Conservation (phyloP, 1,140 invertebrate species). For the Atta colombica region DNA sequence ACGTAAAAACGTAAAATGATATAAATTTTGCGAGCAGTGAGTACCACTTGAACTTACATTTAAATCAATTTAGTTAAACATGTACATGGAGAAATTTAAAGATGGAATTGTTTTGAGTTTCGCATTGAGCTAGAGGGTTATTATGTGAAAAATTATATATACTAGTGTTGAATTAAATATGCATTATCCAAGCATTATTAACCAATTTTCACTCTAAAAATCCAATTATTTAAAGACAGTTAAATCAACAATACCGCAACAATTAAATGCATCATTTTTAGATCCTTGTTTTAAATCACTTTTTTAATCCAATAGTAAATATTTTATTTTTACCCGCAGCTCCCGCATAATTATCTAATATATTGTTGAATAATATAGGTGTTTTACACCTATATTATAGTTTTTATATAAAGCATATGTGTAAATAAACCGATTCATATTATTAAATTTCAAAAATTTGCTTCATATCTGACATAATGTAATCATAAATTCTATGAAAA, state of each 20-base stretch:
- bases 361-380: slow-evolving; percentile 37
- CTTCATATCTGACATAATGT: neutral
- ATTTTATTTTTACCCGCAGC: slow-evolving; percentile 18
- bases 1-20: neutral
- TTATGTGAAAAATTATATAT: slow-evolving; percentile 42
- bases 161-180: neutral
- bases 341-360: slow-evolving; percentile 25
- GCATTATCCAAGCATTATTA: slow-evolving; percentile 20
- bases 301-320: slow-evolving; percentile 51
- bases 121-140: neutral
- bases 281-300: slow-evolving; percentile 18
- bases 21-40: slow-evolving; percentile 9
- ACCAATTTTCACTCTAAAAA: slow-evolving; percentile 30
- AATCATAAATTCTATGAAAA: neutral
- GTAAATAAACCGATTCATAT: slow-evolving; percentile 12
- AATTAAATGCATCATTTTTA: slow-evolving; percentile 41
- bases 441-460: slow-evolving; percentile 13
- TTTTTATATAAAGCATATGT: neutral
- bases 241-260: slow-evolving; percentile 12
- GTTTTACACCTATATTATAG: neutral
- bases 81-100: slow-evolving; percentile 14
- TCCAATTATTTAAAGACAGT: slow-evolving; percentile 28
- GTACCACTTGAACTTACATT: slow-evolving; percentile 13
- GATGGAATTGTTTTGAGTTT: neutral
- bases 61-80: slow-evolving; percentile 43